Percentiles rank a stretch among this genome's conserved stretches.
These are phyloP conservation scores for Monochamus saltuarius DNA, from an alignment of 1,140 invertebrate species.

Conservation along the genomic window DNA sequence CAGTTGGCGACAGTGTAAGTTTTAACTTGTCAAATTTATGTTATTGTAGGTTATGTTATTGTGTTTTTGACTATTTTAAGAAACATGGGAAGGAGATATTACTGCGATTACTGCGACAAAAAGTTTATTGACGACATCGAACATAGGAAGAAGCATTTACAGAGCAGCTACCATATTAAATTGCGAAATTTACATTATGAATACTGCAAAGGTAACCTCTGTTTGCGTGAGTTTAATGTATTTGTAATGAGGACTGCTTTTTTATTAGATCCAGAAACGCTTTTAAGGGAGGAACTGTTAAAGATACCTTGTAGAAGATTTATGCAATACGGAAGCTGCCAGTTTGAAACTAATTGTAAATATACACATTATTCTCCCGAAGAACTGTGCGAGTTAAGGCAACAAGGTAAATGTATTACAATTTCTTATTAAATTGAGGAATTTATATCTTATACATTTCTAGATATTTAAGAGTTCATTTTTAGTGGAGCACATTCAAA, in stretches of 20 bases:
- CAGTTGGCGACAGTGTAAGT: no score
- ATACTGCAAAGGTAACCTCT: slow-evolving; percentile 59
- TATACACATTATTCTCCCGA: slow-evolving; percentile 64
- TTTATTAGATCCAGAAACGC: slow-evolving; percentile 58
- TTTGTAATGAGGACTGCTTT: slow-evolving; percentile 11
- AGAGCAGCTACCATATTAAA: slow-evolving; percentile 62
- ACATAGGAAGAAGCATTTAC: slow-evolving; percentile 65
- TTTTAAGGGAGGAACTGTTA: slow-evolving; percentile 59
- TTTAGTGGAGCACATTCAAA: slow-evolving; percentile 47
- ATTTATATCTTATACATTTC: neutral
- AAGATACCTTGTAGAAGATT: slow-evolving; percentile 64
- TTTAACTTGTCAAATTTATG: no score
- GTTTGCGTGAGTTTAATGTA: neutral
- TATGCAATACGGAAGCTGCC: slow-evolving; percentile 57
- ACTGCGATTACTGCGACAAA: slow-evolving; percentile 71
- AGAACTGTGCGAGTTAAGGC: slow-evolving; percentile 57
- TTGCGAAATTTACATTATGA: slow-evolving; percentile 63
- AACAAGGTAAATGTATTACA: slow-evolving; percentile 53
- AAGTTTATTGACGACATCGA: slow-evolving; percentile 63
- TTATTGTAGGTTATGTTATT: no score
- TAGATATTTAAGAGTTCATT: slow-evolving; percentile 6
- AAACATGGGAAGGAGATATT: slow-evolving; percentile 64
- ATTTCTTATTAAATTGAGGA: neutral
- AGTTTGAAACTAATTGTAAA: slow-evolving; percentile 62
- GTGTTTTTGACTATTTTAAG: neutral